Percentiles rank a stretch among this genome's conserved stretches.
phyloP scores from a whole-genome alignment of 2,113 vertebrate species.

The Ophiodon elongatus region DNA sequence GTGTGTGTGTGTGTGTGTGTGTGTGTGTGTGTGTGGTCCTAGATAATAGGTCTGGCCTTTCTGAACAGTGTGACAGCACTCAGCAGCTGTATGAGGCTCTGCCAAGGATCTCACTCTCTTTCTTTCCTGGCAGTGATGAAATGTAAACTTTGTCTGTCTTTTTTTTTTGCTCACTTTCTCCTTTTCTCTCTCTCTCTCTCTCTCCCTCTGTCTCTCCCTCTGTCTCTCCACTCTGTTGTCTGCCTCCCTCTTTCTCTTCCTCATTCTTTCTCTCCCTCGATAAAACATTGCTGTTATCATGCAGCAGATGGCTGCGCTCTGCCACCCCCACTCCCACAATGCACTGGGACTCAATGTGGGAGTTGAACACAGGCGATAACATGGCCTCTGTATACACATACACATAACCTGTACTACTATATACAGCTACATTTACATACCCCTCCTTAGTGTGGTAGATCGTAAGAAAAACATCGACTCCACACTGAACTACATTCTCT shows the following conservation, averaged over 20 bases:
- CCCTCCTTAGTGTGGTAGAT: background rate
- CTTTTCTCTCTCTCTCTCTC: background rate
- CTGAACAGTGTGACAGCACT: constrained; percentile 60
- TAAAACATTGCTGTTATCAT: constrained; percentile 30
- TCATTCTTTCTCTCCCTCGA: constrained; percentile 11
- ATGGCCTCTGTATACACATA: constrained; percentile 42
- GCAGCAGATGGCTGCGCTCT: constrained; percentile 65
- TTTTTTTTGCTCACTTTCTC: background rate
- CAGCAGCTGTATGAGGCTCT: constrained; percentile 66
- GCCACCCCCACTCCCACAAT: constrained; percentile 61
- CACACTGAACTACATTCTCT: background rate
- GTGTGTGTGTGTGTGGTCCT: constrained; percentile 27
- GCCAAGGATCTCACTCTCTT: constrained; percentile 36
- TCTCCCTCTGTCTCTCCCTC: background rate
- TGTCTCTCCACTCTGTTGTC: background rate
- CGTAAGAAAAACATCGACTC: background rate
- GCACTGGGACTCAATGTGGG: constrained; percentile 53
- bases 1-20: constrained; percentile 28
- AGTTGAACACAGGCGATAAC: constrained; percentile 49
- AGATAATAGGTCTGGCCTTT: constrained; percentile 64
- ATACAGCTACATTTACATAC: constrained; percentile 33
- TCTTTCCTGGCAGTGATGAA: background rate
- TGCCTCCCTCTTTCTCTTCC: constrained; percentile 25
- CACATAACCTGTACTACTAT: constrained; percentile 53
- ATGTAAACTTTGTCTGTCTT: background rate